phyloP scores from a whole-genome alignment of 2,888 invertebrate species.

The Drosophila suboccidentalis region DNA sequence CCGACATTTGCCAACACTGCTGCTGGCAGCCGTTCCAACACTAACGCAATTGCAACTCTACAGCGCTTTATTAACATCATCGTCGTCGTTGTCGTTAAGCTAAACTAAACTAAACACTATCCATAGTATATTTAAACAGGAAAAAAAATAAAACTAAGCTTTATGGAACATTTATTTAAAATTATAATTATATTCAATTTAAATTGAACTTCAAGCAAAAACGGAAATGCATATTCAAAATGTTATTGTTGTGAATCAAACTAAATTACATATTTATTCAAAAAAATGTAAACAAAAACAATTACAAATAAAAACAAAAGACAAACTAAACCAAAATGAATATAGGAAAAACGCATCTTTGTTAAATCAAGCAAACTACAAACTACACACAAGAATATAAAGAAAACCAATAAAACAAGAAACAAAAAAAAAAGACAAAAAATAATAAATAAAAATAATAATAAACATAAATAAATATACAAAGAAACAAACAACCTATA shows the following conservation, averaged over 20 bases:
- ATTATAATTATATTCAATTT: constrained; percentile 57
- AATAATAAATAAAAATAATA: constrained; percentile 12
- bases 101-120: constrained; percentile 41
- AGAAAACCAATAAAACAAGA: constrained; percentile 7
- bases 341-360: constrained; percentile 59
- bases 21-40: constrained; percentile 17
- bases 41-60: constrained; percentile 19
- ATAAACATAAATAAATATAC: constrained; percentile 34
- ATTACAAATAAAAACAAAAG: constrained; percentile 13
- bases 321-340: constrained; percentile 10
- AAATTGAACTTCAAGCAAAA: constrained; percentile 56
- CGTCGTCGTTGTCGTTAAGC: constrained; percentile 1
- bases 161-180: constrained; percentile 61
- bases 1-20: constrained; percentile 25
- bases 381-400: constrained; percentile 31
- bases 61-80: constrained; percentile 8
- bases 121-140: constrained; percentile 32
- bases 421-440: not conserved
- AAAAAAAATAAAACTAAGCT: constrained; percentile 54
- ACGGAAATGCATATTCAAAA: constrained; percentile 73
- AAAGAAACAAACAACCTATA: constrained; percentile 29
- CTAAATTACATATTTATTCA: constrained; percentile 66
- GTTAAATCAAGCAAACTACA: constrained; percentile 57
- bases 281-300: constrained; percentile 10
- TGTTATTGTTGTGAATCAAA: constrained; percentile 83